Evolutionary conservation across 1,140 invertebrate species (phyloP), one percentile per base, ranked within the genome.

Genomic region (Drosophila nigromelanica): DNA sequence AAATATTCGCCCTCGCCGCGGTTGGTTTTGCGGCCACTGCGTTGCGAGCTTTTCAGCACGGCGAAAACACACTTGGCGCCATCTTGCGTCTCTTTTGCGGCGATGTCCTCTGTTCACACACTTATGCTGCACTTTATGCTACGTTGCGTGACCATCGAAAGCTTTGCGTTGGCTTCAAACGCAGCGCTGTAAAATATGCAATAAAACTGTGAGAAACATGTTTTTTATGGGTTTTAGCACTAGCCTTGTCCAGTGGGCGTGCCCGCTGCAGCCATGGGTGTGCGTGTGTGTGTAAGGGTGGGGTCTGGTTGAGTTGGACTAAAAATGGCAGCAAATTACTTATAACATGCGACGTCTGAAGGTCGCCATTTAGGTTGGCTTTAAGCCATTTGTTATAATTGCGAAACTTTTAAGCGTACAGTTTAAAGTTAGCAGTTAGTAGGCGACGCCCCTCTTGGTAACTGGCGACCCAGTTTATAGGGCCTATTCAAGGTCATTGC

Each of bases 161-260:
- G 70, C 63, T 76, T 43, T 59, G 42, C 15, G 56, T 42, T 6
- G 30, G 27, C 37, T 47, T 14, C 15, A 48, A 58, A 43, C 51
- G 52, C 47, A 42, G 54, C 80, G 76, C 80, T 83, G 80, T 21
- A 83, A 83, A 83, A 83, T 83, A 83, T 80, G 80, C 80, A 85
- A 83, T 85, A 11, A 72, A 75, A 59, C 18, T 18, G 45, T 66
- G n/a, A 64, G 50, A 55, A 55, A 52, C 37, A 42, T 42, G 35
- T 47, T 33, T 35, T n/a, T n/a, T n/a, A n/a, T n/a, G n/a, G 5
- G 43, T 21, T 63, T 15, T 30, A 61, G 43, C 24, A 15, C 8
- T 47, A 21, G 60, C 51, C 51, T 51, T 48, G 68, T 1, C 59
- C 33, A 15, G 47, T 63, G 43, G 60, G 37, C 48, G 62, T 37